Conservation (phyloP, 2,888 invertebrate species). For the Junonia oenone region DNA sequence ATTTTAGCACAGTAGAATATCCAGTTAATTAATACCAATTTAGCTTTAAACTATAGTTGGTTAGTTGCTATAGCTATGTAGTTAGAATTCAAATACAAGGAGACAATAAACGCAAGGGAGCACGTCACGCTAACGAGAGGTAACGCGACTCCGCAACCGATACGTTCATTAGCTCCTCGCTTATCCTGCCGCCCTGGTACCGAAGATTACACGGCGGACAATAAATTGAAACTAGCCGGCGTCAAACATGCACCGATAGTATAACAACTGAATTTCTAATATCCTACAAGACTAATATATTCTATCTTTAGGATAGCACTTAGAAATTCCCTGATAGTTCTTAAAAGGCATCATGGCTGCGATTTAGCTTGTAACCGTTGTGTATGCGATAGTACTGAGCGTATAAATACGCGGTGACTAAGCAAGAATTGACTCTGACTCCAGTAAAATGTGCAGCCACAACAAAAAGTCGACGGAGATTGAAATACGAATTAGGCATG, state of each 20-base stretch:
- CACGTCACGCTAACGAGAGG: constrained; percentile 57
- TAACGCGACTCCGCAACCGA: constrained; percentile 65
- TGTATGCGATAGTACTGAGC: neutral
- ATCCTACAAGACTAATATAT: neutral
- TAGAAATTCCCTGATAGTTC: neutral
- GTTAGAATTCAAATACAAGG: constrained; percentile 40
- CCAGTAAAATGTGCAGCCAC: too few relatives aligned
- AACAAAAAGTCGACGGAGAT: neutral
- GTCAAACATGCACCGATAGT: neutral
- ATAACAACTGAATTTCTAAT: neutral
- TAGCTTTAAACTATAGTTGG: too few relatives aligned
- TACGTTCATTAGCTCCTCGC: constrained; percentile 62
- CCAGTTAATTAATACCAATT: too few relatives aligned
- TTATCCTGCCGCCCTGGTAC: constrained; percentile 45
- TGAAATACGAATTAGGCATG: neutral
- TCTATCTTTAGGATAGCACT: constrained; percentile 3
- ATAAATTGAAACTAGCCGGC: constrained; percentile 17
- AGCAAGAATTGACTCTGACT: neutral
- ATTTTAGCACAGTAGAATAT: too few relatives aligned
- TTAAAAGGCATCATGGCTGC: neutral
- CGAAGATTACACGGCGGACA: constrained; percentile 40
- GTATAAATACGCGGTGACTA: neutral
- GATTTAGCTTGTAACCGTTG: neutral
- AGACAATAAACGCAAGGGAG: constrained; percentile 52
- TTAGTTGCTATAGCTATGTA: constrained; percentile 17